phyloP scores from a whole-genome alignment of 2,888 invertebrate species.

The Harpagoxenus sublaevis region DNA sequence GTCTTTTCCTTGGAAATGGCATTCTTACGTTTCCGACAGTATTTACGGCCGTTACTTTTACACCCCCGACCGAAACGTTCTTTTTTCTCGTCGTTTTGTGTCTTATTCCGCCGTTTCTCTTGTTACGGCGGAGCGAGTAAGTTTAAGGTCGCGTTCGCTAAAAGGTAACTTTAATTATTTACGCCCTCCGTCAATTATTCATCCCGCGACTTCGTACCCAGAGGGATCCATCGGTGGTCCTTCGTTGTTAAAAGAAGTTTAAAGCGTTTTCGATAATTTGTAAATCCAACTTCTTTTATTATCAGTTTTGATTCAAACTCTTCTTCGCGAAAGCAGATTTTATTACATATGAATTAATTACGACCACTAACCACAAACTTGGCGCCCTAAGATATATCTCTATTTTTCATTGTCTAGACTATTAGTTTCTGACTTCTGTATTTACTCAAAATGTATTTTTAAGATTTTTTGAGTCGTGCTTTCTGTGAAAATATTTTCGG shows the following conservation, averaged over 20 bases:
- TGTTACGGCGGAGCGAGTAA: constrained; percentile 58
- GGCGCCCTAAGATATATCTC: not conserved
- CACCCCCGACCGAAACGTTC: constrained; percentile 34
- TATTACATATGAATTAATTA: constrained; percentile 4
- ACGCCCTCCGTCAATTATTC: constrained; percentile 71
- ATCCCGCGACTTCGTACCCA: constrained; percentile 55
- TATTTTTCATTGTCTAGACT: not conserved
- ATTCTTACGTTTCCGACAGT: constrained; percentile 40
- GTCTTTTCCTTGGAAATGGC: constrained; percentile 58
- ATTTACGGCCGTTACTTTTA: constrained; percentile 69
- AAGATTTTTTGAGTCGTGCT: not conserved
- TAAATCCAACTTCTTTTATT: constrained; percentile 14
- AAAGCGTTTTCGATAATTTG: constrained; percentile 7
- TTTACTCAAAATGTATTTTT: not conserved
- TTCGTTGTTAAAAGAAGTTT: not conserved
- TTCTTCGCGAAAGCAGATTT: not conserved
- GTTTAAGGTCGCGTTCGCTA: constrained; percentile 71
- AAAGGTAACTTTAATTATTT: constrained; percentile 74
- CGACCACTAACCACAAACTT: not conserved
- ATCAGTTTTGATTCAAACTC: not conserved
- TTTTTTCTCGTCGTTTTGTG: constrained; percentile 52
- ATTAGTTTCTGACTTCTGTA: not conserved
- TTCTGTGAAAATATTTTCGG: not conserved
- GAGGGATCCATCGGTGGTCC: not conserved
- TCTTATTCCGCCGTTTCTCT: constrained; percentile 64